Evolutionary conservation across 2,888 invertebrate species (phyloP), one percentile per base, ranked within the genome.

Genomic region (Netelia fuscicornis): DNA sequence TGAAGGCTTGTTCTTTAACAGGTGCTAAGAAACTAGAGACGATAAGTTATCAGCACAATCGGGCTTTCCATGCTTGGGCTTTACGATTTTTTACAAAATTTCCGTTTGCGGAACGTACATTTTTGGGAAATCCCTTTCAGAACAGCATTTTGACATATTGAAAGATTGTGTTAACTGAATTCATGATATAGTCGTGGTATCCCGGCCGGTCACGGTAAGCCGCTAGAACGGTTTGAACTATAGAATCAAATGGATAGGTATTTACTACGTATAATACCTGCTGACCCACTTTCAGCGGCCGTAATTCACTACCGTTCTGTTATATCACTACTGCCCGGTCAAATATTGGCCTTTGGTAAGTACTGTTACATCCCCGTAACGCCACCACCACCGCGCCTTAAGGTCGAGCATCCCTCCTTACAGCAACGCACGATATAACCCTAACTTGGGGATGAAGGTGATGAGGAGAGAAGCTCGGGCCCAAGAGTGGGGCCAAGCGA

Each of bases 171-270:
- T 25, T 25, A 10, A 52, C 72, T 25, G 23, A 54, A 60, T 20
- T 77, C 54, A 54, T 25, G n/a, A 86, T n/a, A 30, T 75, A 85
- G 48, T 79, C 54, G 23, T 60, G 42, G 54, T 81, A 75, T 11
- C n/a, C 13, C 1, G 48, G 37, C 42, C 44, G 58, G 48, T 72
- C 75, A 42, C 76, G 75, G 17, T 17, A 76, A 5, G 76, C 81
- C 0, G 70, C 44, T 70, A 81, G n/a, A 17, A 81, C 25, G 37
- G 64, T 37, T 23, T 81, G 70, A 6, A 56, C 44, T 1, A 44
- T 58, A 5, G 75, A 56, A 37, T 81, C 70, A 11, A 81, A 81
- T 3, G 81, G 71, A 67, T 81, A 85, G 25, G 86, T 85, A 54
- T 86, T 78, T 3, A 17, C 13, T 10, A 86, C 52, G 1, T 13